phyloP scores from a whole-genome alignment of 2,113 vertebrate species.

The Perca flavescens region DNA sequence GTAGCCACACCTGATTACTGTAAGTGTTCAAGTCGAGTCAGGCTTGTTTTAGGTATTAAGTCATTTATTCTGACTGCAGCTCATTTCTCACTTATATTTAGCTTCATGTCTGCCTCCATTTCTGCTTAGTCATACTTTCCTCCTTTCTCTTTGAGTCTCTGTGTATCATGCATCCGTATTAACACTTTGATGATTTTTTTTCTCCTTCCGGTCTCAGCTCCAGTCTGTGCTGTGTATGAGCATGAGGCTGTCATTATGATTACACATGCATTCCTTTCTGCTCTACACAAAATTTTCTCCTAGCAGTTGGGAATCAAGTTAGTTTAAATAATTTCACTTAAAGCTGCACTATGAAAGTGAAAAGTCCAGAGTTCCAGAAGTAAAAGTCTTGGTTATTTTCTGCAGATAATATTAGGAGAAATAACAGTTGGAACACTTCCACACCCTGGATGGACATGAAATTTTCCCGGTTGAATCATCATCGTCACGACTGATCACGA shows the following conservation, averaged over 20 bases:
- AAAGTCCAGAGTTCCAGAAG: background rate
- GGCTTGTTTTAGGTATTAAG: conserved; percentile 44
- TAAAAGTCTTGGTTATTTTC: background rate
- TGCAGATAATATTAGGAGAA: background rate
- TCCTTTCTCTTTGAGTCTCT: conserved; percentile 10
- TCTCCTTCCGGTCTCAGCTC: background rate
- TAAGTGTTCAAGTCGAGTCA: conserved; percentile 33
- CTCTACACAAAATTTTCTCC: background rate
- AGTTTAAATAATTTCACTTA: background rate
- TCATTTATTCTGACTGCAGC: conserved; percentile 53
- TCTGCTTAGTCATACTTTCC: conserved; percentile 53
- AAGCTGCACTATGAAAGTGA: background rate
- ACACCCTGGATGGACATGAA: background rate
- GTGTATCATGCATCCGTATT: conserved; percentile 29
- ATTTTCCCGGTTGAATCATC: background rate
- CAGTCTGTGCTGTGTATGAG: conserved; percentile 13
- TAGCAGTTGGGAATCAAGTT: background rate
- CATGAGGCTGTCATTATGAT: conserved; percentile 15
- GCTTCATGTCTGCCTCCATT: conserved; percentile 32
- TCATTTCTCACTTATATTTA: conserved; percentile 46
- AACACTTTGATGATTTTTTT: conserved; percentile 26
- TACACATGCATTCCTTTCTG: background rate
- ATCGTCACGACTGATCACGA: background rate
- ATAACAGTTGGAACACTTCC: background rate
- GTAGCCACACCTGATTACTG: conserved; percentile 35